Evolutionary conservation across 1,140 invertebrate genomes (phyloP).

Genomic region (Sesamia nonagrioides): DNA sequence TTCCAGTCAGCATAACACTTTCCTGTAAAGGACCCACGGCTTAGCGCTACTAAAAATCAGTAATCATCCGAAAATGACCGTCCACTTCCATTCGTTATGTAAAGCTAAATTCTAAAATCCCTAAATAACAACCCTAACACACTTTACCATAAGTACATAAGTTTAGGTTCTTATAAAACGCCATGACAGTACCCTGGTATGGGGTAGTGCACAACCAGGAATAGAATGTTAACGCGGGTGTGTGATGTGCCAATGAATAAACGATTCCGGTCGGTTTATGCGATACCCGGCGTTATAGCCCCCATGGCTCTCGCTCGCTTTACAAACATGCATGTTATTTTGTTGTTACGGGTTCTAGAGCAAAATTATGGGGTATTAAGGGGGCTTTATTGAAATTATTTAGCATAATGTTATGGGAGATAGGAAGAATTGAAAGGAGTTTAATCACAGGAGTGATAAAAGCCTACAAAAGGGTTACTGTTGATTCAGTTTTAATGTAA

Average conservation of each 20-base stretch:
- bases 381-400: conserved; percentile 45
- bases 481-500: neutral
- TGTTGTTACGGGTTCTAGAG: conserved; percentile 23
- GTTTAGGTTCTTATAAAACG: neutral
- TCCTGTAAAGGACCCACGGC: too few species aligned
- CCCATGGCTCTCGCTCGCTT: conserved; percentile 20
- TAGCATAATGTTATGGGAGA: conserved; percentile 16
- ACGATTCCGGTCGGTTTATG: conserved; percentile 77
- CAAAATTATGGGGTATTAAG: conserved; percentile 35
- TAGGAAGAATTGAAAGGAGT: neutral
- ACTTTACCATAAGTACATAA: neutral
- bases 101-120: too few species aligned
- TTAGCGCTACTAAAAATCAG: too few species aligned
- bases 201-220: conserved; percentile 51
- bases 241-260: conserved; percentile 78
- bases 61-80: too few species aligned
- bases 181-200: neutral
- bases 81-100: too few species aligned
- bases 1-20: too few species aligned
- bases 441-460: neutral
- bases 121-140: neutral
- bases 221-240: conserved; percentile 78
- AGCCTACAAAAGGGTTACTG: neutral
- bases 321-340: conserved; percentile 43
- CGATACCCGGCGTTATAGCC: conserved; percentile 53